Base-by-base conservation (phyloP, 2,797 vertebrate genomes). In the Acridotheres tristis region DNA sequence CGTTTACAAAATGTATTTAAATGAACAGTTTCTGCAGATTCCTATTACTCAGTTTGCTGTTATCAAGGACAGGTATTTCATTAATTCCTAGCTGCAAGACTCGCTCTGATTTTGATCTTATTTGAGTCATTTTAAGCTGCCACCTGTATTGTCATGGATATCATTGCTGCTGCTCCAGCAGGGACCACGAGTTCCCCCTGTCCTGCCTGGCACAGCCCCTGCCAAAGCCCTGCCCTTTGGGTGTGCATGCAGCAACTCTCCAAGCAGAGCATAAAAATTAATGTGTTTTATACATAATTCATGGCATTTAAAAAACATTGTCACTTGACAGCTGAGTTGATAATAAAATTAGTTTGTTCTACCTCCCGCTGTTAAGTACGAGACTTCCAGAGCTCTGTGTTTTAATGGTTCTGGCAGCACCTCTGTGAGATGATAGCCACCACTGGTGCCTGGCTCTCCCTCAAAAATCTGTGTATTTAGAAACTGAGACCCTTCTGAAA, bases 1-100 rank as follows among this genome's bases (percentile, higher is more conserved):
- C 93, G 1, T 94, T 94, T 86, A 57, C 89, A 93, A 96, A 96
- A 88, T 92, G 92, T 91, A 89, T 90, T 97, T 93, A 91, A 94
- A 82, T 65, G 66, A 76, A 76, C 69, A 57, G 59, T 79, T 95
- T 93, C 75, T 87, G 57, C 55, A 93, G 32, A 72, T 86, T 90
- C 95, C 93, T 89, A 84, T 94, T 85, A 34, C 78, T 68, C 82
- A 82, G 91, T 80, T 84, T 25, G 78, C 77, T 89, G 26, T 91
- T 94, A 89, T 78, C 62, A 80, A 88, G 38, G 71, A 75, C 63
- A 83, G 32, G 38, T 87, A 89, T 78, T 93, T 82, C 21, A 81
- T 90, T 63, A 95, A 40, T 67, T 92, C 61, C 23, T 76, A 61
- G 59, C 29, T 82, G 79, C 76, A 73, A 94, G 67, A 93, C 87